Evolutionary conservation across 1,140 invertebrate species (phyloP), one percentile per base, ranked within the genome.

Genomic region (Ptiloglossa arizonensis): DNA sequence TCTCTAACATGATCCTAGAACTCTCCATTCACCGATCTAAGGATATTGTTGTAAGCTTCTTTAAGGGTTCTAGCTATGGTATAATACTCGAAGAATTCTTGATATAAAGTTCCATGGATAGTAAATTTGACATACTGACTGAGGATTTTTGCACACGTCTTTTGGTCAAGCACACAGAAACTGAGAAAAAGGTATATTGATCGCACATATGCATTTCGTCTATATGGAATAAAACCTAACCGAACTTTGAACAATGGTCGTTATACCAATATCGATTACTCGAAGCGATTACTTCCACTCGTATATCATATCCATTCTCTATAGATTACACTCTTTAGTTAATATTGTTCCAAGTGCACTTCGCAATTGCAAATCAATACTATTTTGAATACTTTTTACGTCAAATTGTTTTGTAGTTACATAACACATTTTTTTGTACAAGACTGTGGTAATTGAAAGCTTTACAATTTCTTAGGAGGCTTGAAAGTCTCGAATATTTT

Each of bases 181-280:
- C 11, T 19, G 72, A 86, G 74, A 84, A 86, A 85, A 86, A 85
- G 80, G 84, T 78, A 88, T 89, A 88, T 88, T 79, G 80, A 82
- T 85, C 79, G 73, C 78, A 54, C 63, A 67, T 63, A 56, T 72
- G 5, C 24, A 4, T 1, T 24, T 35, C 15, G 24, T 15, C n/a
- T 56, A 62, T 50, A 35, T 50, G 44, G 29, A 71, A 74, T 54
- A 17, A 50, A 70, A 59, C 50, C 73, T 77, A 24, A 41, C 46
- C 52, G 35, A 19, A 32, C 56, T 74, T 68, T 32, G 54, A 64
- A 76, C 62, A 72, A 44, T 82, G 38, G 59, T 19, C 59, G 41
- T 64, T 80, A 60, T 78, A 88, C 88, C 87, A 88, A 89, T 90
- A 89, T 88, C 88, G 88, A 90, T 90, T 89, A 89, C 86, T 86